Conservation (phyloP, 2,797 vertebrate species). For the Hirundo rustica region DNA sequence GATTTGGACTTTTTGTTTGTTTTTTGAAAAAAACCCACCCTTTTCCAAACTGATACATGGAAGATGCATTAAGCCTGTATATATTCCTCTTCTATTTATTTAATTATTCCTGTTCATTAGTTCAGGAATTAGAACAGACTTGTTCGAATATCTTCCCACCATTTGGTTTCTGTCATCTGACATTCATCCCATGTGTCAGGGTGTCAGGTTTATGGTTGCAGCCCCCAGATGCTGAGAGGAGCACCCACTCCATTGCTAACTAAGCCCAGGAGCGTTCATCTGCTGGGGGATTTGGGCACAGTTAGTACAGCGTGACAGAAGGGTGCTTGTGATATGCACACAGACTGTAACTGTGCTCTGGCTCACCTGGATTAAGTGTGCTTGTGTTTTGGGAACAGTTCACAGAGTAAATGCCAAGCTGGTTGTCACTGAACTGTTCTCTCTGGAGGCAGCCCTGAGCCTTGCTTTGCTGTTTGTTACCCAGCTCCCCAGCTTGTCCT, state of each 20-base stretch:
- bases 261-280: background rate
- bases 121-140: background rate
- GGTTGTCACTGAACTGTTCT: background rate
- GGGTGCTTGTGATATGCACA: fast-evolving
- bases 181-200: background rate
- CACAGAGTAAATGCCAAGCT: background rate
- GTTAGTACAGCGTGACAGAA: background rate
- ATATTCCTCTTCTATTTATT: background rate
- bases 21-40: background rate
- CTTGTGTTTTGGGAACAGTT: background rate
- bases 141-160: background rate
- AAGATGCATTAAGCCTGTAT: background rate
- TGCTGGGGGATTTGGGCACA: background rate
- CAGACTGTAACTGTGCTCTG: background rate
- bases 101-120: background rate
- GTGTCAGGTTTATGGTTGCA: slow-evolving; percentile 13
- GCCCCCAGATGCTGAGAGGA: background rate
- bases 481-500: background rate
- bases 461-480: background rate
- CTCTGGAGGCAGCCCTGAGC: background rate
- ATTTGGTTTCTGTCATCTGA: background rate
- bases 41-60: background rate
- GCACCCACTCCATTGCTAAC: background rate
- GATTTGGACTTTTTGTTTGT: background rate
- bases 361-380: background rate